These are phyloP conservation scores for Sebastes oblongus DNA, from an alignment of 2,797 vertebrate genomes.

Conservation along the genomic window DNA sequence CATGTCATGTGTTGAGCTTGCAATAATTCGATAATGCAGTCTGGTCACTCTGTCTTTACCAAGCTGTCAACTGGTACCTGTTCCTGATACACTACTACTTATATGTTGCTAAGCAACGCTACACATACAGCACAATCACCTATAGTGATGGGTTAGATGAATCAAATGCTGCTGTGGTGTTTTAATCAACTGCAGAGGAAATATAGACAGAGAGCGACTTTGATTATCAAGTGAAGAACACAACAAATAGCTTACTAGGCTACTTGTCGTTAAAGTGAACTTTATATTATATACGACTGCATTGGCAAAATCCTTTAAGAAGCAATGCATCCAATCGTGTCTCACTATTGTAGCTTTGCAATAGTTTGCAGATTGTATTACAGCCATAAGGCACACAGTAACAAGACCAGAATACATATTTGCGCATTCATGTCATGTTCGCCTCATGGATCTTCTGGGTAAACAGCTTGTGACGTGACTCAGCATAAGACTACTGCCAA, in stretches of 20 bases:
- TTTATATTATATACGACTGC: not conserved
- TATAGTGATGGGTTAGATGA: not conserved
- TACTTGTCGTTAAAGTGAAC: not conserved
- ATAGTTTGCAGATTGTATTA: not conserved
- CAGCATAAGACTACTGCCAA: conserved; percentile 5
- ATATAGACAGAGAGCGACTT: not conserved
- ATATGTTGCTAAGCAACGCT: not conserved
- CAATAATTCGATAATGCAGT: not conserved
- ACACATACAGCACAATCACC: not conserved
- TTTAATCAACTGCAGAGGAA: not conserved
- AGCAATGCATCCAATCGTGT: not conserved
- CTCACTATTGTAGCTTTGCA: not conserved
- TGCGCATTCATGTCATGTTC: conserved; percentile 8
- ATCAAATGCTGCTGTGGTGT: not conserved
- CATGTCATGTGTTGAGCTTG: not conserved
- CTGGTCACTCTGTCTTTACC: not conserved
- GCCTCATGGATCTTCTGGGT: conserved; percentile 7
- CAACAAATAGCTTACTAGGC: not conserved
- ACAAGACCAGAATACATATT: not conserved
- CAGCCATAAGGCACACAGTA: not conserved
- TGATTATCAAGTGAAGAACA: not conserved
- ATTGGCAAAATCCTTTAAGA: not conserved
- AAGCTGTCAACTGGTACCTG: not conserved
- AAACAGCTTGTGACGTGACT: conserved; percentile 30
- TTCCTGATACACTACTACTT: not conserved